Evolutionary conservation across 2,888 invertebrate genomes (phyloP).

Genomic region (Drosophila imparisetae): DNA sequence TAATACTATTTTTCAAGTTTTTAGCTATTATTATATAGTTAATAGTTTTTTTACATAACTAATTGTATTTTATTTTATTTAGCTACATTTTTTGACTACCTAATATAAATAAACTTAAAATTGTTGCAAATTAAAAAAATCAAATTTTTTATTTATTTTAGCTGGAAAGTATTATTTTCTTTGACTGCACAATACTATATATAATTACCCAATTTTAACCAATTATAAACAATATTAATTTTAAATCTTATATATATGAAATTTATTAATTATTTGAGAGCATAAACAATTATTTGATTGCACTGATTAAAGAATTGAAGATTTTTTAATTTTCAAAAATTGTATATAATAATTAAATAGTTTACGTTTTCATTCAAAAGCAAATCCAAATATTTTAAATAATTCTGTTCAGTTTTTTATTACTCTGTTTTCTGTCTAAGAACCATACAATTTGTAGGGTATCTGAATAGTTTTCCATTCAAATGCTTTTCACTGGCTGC

Average conservation of each 20-base stretch:
- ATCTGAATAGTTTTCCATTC: neutral
- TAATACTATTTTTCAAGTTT: neutral
- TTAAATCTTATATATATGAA: neutral
- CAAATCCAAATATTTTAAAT: neutral
- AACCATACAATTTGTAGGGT: neutral
- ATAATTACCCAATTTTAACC: neutral
- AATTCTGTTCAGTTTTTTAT: neutral
- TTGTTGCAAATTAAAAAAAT: neutral
- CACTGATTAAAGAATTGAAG: fast-evolving
- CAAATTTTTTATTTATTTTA: fast-evolving
- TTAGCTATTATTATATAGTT: neutral
- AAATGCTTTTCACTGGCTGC: neutral
- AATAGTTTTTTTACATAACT: neutral
- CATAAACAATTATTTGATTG: neutral
- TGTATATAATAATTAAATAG: neutral
- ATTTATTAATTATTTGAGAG: neutral
- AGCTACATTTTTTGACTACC: neutral
- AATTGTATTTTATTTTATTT: neutral
- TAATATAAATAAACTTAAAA: neutral
- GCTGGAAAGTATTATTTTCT: neutral
- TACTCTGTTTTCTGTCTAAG: neutral
- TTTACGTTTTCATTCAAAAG: neutral
- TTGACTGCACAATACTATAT: neutral
- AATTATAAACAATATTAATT: neutral
- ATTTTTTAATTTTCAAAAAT: neutral